Evolutionary conservation across 1,140 invertebrate genomes (phyloP).

Genomic region (Pogonomyrmex californicus): DNA sequence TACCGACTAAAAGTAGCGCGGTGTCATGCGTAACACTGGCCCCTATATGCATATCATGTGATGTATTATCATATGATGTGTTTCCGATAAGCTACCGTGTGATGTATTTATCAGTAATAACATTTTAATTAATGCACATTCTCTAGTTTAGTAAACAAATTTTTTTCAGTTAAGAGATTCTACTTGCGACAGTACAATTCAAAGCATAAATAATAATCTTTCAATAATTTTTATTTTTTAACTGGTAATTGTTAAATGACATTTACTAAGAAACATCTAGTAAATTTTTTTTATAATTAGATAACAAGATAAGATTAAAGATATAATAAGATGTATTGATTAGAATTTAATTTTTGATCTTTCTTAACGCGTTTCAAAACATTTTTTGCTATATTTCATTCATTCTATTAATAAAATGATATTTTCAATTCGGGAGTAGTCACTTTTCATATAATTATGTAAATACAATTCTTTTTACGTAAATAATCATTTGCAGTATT

Average conservation of each 20-base stretch:
- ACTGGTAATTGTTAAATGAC: background rate
- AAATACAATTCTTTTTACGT: too few species aligned
- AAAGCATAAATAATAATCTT: background rate
- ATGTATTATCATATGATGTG: background rate
- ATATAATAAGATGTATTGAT: background rate
- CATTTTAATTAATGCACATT: conserved; percentile 44
- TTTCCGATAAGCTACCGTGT: background rate
- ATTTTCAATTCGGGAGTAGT: too few species aligned
- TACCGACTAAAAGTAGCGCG: background rate
- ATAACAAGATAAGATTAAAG: background rate
- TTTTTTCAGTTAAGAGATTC: background rate
- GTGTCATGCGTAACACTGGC: background rate
- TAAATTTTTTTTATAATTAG: background rate
- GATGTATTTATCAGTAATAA: conserved; percentile 33
- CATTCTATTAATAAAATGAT: too few species aligned
- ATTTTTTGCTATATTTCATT: too few species aligned
- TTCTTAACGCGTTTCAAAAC: too few species aligned
- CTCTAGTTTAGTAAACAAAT: background rate
- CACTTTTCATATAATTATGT: too few species aligned
- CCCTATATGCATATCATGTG: background rate
- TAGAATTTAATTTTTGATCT: too few species aligned
- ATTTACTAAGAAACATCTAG: background rate
- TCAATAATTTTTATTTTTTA: background rate
- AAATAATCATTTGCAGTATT: too few species aligned
- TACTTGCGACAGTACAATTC: background rate